Base-by-base conservation (phyloP, 2,888 invertebrate genomes). In the Rambutsinella grinnellia region DNA sequence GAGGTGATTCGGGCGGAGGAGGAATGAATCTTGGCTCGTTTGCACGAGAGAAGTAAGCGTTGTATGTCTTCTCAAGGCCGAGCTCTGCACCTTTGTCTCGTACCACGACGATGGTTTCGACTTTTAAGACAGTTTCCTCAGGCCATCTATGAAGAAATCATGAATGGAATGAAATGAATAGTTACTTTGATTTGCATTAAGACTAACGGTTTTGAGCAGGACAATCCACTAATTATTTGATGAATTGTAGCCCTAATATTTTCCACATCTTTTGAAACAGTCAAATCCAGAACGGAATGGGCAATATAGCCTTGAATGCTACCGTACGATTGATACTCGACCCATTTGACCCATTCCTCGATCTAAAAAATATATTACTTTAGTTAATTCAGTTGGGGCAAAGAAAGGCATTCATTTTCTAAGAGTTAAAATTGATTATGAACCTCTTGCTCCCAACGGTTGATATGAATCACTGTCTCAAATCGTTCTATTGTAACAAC, bases 371-470 rank as follows among this genome's bases (percentile, higher is more conserved):
- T 54, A 28, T n/a, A 15, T 19, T 60, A 24, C 19, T 10, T 53
- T 56, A 44, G n/a, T n/a, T n/a, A n/a, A n/a, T n/a, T n/a, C n/a
- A n/a, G n/a, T n/a, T n/a, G n/a, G n/a, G n/a, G n/a, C n/a, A n/a
- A n/a, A n/a, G n/a, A n/a, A 56, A 27, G 15, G 13, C 27, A 56
- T 51, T 53, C 13, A n/a, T 56, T 21, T 15, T 8, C 6, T 17
- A 13, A 58, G 10, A 58, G 3, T 47, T 47, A 61, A 19, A 46
- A 21, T 53, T 13, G 24, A 53, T 57, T n/a, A 27, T 24, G 24
- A 17, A 81, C 79, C 57, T 81, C 79, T 65, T 84, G 80, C 49
- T 84, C 84, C 84, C 84, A 84, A 15, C 79, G 63, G 56, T 81
- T 82, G 17, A 84, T 81, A 21, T 76, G 74, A 21, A 78, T 78